Conservation (phyloP, 2,888 invertebrate species). For the Coronaproctus castanopsis region DNA sequence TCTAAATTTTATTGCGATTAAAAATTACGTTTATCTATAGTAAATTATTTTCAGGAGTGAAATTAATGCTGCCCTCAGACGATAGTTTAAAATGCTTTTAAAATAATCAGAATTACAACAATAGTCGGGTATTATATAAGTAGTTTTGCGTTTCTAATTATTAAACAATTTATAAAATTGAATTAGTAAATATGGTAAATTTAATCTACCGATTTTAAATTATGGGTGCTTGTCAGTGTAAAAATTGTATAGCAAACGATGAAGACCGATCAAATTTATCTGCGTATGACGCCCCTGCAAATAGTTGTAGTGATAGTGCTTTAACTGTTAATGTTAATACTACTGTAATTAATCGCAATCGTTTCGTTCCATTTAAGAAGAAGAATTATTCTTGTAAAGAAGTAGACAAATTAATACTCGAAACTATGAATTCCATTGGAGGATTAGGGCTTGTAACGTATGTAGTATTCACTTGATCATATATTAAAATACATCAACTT, state of each 20-base stretch:
- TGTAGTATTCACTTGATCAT: slow-evolving; percentile 25
- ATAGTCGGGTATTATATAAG: too few relatives aligned
- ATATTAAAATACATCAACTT: not conserved
- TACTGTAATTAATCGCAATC: slow-evolving; percentile 9
- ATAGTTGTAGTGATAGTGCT: slow-evolving; percentile 10
- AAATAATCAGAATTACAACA: too few relatives aligned
- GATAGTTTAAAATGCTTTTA: too few relatives aligned
- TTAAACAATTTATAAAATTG: too few relatives aligned
- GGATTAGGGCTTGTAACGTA: slow-evolving; percentile 61
- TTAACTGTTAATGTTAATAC: slow-evolving; percentile 8
- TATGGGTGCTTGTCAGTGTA: slow-evolving; percentile 20
- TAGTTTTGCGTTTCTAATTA: too few relatives aligned
- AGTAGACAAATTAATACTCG: slow-evolving; percentile 54
- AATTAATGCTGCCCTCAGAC: too few relatives aligned
- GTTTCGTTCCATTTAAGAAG: slow-evolving; percentile 9
- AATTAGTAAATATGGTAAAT: too few relatives aligned
- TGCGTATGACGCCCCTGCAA: slow-evolving; percentile 9
- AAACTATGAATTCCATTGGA: slow-evolving; percentile 58
- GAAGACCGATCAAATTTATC: slow-evolving; percentile 13
- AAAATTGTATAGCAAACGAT: slow-evolving; percentile 16
- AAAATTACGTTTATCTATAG: too few relatives aligned
- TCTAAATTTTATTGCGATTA: too few relatives aligned
- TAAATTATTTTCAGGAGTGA: too few relatives aligned
- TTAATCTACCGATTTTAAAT: too few relatives aligned
- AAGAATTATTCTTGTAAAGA: slow-evolving; percentile 21